phyloP scores from a whole-genome alignment of 2,113 vertebrate genomes.

The Rhynchomys soricoides region DNA sequence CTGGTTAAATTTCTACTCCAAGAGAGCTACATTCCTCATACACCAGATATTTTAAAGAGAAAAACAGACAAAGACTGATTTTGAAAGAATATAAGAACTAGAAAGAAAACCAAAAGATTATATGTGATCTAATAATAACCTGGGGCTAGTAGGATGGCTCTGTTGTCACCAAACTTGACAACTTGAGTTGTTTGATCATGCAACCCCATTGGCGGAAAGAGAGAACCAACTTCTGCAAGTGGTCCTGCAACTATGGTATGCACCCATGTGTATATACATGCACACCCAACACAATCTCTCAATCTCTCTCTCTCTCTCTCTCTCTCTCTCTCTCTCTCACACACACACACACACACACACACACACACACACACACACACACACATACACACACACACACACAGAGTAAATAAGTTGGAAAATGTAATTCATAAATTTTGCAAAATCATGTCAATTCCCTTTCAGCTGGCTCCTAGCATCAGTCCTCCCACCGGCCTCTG shows the following conservation, averaged over 20 bases:
- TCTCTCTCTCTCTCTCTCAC: too few species aligned
- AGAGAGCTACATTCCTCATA: background rate
- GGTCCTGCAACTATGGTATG: background rate
- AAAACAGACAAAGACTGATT: background rate
- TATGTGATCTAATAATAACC: background rate
- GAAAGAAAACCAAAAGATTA: conserved; percentile 4
- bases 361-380: fast-evolving
- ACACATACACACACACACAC: background rate
- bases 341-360: background rate
- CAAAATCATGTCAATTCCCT: background rate
- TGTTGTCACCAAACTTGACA: background rate
- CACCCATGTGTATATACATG: background rate
- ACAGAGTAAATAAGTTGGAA: background rate
- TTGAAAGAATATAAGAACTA: background rate
- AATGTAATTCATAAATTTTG: background rate
- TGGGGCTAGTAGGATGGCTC: background rate
- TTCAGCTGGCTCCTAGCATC: background rate
- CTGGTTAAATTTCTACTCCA: background rate
- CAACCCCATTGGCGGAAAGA: background rate
- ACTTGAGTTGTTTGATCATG: background rate
- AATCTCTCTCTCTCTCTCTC: too few species aligned
- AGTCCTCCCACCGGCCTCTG: background rate
- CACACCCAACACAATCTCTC: background rate
- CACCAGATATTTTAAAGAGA: conserved; percentile 18
- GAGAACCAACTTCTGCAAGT: background rate